Conservation (phyloP, 2,113 vertebrate genomes). For the Pangasianodon gigas region DNA sequence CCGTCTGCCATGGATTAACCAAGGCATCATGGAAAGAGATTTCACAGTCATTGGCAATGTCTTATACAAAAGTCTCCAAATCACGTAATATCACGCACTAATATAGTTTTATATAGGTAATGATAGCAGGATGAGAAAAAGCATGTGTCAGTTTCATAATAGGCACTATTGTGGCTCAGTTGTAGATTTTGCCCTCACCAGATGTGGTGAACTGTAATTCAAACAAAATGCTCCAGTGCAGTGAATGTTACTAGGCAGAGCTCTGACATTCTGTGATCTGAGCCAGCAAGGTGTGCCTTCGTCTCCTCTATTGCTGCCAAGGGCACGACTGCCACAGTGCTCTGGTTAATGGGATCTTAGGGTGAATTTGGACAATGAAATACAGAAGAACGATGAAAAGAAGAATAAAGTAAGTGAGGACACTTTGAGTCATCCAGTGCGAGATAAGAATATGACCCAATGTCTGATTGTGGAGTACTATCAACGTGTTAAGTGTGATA, state of each 20-base stretch:
- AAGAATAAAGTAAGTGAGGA: background rate
- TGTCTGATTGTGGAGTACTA: background rate
- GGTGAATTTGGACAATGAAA: constrained; percentile 30
- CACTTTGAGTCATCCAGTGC: background rate
- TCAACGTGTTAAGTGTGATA: background rate
- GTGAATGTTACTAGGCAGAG: background rate
- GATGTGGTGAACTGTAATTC: constrained; percentile 13
- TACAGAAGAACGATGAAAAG: background rate
- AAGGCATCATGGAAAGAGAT: constrained; percentile 36
- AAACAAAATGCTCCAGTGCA: constrained; percentile 42
- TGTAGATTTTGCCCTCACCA: background rate
- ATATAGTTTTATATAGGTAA: background rate
- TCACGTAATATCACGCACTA: background rate
- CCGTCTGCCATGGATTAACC: constrained; percentile 36
- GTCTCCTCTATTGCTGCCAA: background rate
- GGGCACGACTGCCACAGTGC: background rate
- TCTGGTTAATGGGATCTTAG: constrained; percentile 44
- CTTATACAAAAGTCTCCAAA: constrained; percentile 4
- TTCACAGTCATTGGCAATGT: constrained; percentile 21
- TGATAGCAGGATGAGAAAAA: background rate
- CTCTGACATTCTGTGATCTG: constrained; percentile 17
- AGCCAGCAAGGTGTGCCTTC: constrained; percentile 27
- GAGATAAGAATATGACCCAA: background rate
- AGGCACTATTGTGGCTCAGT: background rate
- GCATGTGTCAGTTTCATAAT: constrained; percentile 11